Evolutionary conservation across 2,888 invertebrate genomes (phyloP).

Genomic region (Eurois occulta): DNA sequence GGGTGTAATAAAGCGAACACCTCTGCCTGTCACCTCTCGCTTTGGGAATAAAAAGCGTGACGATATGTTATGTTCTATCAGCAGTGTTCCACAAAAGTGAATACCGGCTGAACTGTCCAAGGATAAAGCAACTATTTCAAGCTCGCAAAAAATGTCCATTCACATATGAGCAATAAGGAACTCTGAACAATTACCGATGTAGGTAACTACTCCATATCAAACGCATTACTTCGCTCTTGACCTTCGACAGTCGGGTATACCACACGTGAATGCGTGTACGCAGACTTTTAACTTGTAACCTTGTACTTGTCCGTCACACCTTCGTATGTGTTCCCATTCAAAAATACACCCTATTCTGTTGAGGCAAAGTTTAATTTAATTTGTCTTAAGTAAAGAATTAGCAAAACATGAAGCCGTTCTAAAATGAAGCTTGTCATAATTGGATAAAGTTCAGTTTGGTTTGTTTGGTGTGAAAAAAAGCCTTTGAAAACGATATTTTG

Average conservation of each 20-base stretch:
- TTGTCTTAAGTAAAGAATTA: background rate
- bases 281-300: constrained; percentile 60
- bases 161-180: constrained; percentile 43
- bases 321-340: constrained; percentile 25
- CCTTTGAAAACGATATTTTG: constrained; percentile 36
- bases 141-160: constrained; percentile 29
- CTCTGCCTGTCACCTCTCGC: background rate
- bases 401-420: background rate
- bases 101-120: constrained; percentile 10
- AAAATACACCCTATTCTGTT: constrained; percentile 24
- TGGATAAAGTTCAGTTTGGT: constrained; percentile 15
- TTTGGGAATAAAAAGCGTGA: background rate
- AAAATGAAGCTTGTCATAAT: background rate
- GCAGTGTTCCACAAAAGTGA: too few relatives aligned
- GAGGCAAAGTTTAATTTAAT: background rate
- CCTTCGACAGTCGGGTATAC: constrained; percentile 51
- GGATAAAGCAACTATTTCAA: constrained; percentile 20
- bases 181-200: constrained; percentile 10
- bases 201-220: constrained; percentile 12
- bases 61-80: background rate
- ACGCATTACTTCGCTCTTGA: constrained; percentile 44
- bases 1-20: background rate
- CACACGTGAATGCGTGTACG: constrained; percentile 50
- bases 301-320: constrained; percentile 69
- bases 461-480: background rate